phyloP scores from a whole-genome alignment of 2,113 vertebrate species.

The Carettochelys insculpta region DNA sequence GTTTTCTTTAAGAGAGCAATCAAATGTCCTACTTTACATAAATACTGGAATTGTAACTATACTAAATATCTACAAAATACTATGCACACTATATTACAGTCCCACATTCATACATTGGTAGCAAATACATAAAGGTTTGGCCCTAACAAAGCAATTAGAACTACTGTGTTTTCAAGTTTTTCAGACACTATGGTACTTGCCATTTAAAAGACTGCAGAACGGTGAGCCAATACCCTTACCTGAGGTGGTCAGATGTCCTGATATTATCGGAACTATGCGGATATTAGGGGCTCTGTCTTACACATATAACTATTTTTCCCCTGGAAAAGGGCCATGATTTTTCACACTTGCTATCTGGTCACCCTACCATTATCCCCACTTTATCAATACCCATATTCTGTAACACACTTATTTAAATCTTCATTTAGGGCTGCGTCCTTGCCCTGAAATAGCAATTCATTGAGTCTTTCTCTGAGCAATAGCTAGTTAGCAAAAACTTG shows the following conservation, averaged over 20 bases:
- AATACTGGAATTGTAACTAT: conserved; percentile 20
- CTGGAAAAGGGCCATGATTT: too few species aligned
- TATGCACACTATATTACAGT: neutral
- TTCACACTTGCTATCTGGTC: too few species aligned
- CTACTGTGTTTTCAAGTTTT: conserved; percentile 1
- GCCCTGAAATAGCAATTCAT: neutral
- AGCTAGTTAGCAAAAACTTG: neutral
- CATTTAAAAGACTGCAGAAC: neutral
- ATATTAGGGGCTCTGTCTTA: too few species aligned
- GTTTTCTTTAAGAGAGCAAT: neutral
- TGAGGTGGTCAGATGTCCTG: neutral
- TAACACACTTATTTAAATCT: neutral
- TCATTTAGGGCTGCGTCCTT: too few species aligned
- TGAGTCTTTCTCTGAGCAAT: neutral
- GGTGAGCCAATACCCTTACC: neutral
- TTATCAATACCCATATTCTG: neutral
- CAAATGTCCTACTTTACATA: neutral
- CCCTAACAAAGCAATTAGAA: neutral
- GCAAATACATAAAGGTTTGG: conserved; percentile 7
- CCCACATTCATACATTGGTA: neutral
- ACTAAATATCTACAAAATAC: neutral
- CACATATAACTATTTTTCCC: too few species aligned
- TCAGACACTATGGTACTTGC: neutral
- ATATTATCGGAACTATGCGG: too few species aligned
- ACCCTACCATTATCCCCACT: too few species aligned